Base-by-base conservation (phyloP, 2,113 vertebrate species). In the Sitta europaea region DNA sequence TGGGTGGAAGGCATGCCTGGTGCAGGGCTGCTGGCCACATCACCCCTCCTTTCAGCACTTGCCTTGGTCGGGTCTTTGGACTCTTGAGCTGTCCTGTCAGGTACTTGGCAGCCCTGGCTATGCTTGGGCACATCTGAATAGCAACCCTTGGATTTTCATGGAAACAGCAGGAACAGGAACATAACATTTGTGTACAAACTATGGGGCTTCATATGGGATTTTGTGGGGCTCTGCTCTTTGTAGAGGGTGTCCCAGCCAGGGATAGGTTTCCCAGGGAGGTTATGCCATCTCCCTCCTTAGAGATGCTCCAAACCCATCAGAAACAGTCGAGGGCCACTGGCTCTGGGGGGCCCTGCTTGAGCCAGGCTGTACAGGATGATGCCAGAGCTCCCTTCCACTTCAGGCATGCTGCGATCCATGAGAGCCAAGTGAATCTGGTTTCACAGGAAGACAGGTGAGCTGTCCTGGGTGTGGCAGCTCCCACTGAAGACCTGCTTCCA, bases 1-100 rank as follows among this genome's bases (percentile, higher is more conserved):
- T 25, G 47, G 38, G 8, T 5, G 5, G 45, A 53, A 35, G 75
- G 18, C 11, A 1, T 12, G 28, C 8, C 16, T n/a, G 38, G 21
- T 27, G 31, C 35, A 11, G 51, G 42, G 25, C 29, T 47, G 67
- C 4, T n/a, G 57, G 29, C 58, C 68, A 9, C 1, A 0, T 42
- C 50, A 12, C 42, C 19, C 19, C n/a, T 42, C 25, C 0, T 0
- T 31, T 53, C 33, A 21, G 48, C 28, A 11, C 25, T 18, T 4
- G 2, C 42, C 63, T 36, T 47, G 45, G 42, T n/a, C n/a, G 17
- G 6, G 2, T 6, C 4, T 53, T 15, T 25, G 67, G 36, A 27
- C 13, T 36, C 75, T 7, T 5, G n/a, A 77, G 65, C 42, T 28
- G 33, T 15, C 1, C 1, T 0, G 5, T 48, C 40, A 27, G 74